Evolutionary conservation across 2,797 vertebrate species (phyloP), one percentile per base, ranked within the genome.

Genomic region (Melanotaenia trifasciata): DNA sequence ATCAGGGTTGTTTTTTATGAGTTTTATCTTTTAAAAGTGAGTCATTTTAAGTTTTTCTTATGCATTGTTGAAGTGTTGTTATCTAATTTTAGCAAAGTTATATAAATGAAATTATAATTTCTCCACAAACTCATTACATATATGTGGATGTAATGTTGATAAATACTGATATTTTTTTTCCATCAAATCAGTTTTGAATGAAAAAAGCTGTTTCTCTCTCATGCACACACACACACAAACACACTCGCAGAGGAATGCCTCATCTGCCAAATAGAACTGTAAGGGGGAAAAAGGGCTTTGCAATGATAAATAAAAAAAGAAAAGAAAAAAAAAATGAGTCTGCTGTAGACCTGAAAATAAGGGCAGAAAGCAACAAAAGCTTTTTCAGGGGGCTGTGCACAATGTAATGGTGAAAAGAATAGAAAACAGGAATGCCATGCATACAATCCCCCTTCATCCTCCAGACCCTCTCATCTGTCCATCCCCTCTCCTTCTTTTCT

Each of bases 391-490:
- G 72, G 67, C 67, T 50, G 72, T 80, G 64, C 70, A 70, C 72
- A 82, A 81, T 81, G 65, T 68, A 72, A 78, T 3, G 43, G 76
- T 64, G 73, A 89, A 86, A 86, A 83, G 83, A 91, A 87, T 53
- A 85, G 84, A 88, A 89, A 89, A 85, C 70, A 85, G 76, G 87
- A 92, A 88, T 85, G 76, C 75, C 79, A 84, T 78, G 70, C 84
- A 87, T 70, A 80, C 33, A 45, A 26, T 45, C 53, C 59, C 50
- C 67, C 56, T 54, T 43, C 63, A 60, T 36, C 65, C 66, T 45
- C 73, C 68, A 12, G 38, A 76, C 76, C 69, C 62, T 85, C 90
- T 90, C 87, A 83, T 89, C 86, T 84, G 78, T 90, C 89, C 90
- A 89, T 90, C 87, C 76, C 58, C 79, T 78, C 74, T 86, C 70